These are phyloP conservation scores for Rhodophaea formosa DNA, from an alignment of 2,888 invertebrate species.

Conservation along the genomic window DNA sequence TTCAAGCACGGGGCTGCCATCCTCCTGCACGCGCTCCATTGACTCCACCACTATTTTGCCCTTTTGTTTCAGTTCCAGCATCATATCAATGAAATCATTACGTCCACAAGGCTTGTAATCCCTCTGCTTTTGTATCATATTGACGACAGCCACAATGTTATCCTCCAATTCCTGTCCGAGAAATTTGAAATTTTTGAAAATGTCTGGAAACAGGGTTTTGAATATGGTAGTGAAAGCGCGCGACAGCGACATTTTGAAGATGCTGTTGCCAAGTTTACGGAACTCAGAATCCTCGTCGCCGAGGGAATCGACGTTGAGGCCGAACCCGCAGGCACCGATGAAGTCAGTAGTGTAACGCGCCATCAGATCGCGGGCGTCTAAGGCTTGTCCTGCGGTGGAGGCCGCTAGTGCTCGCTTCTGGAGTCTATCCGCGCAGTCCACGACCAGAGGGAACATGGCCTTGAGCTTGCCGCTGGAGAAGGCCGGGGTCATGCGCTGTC, in stretches of 20 bases:
- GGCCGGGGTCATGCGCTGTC: conserved; percentile 61
- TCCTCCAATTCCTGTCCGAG: conserved; percentile 38
- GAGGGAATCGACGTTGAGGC: conserved; percentile 53
- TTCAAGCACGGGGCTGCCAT: conserved; percentile 42
- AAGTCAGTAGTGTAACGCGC: conserved; percentile 61
- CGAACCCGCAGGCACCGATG: conserved; percentile 60
- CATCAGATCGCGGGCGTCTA: conserved; percentile 59
- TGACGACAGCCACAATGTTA: conserved; percentile 44
- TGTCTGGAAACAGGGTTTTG: conserved; percentile 48
- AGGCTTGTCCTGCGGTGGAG: conserved; percentile 32
- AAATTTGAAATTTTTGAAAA: conserved; percentile 41
- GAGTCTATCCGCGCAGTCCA: conserved; percentile 52
- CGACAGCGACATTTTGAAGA: conserved; percentile 37
- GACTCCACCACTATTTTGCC: conserved; percentile 50
- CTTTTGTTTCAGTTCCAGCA: conserved; percentile 48
- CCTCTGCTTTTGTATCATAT: conserved; percentile 47
- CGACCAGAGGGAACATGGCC: conserved; percentile 61
- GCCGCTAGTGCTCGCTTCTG: conserved; percentile 40
- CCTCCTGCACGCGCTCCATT: conserved; percentile 41
- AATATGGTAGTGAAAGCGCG: conserved; percentile 37
- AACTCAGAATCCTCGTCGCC: conserved; percentile 52
- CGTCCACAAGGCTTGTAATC: conserved; percentile 49
- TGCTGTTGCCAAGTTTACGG: conserved; percentile 48
- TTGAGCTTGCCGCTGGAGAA: conserved; percentile 59
- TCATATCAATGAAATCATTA: conserved; percentile 55